phyloP scores from a whole-genome alignment of 2,113 vertebrate species.

The Coryphaenoides rupestris region DNA sequence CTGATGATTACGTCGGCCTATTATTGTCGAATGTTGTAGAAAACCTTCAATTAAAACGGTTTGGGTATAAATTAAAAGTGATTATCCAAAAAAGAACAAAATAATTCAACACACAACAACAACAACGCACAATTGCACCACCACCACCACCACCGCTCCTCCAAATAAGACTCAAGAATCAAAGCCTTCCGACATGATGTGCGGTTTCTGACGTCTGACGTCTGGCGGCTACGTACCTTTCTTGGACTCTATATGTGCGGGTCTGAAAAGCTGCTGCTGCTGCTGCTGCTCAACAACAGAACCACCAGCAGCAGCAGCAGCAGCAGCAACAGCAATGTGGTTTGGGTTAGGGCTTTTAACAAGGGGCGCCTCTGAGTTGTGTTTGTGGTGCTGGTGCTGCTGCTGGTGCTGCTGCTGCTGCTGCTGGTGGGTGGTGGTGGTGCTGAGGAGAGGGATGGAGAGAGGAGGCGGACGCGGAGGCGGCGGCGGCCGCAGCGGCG shows the following conservation, averaged over 20 bases:
- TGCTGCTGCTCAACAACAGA: no score
- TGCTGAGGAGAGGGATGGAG: no score
- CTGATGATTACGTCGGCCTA: no score
- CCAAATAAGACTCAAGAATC: no score
- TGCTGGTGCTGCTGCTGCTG: slow-evolving; percentile 34
- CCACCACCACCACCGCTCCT: no score
- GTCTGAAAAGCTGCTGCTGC: slow-evolving; percentile 83
- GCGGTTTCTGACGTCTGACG: background rate
- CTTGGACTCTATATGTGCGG: slow-evolving; percentile 85
- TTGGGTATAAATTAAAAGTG: background rate
- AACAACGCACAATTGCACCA: slow-evolving; percentile 16
- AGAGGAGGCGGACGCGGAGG: slow-evolving; percentile 47
- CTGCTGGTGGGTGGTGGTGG: background rate
- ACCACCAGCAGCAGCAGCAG: no score
- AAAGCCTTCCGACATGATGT: slow-evolving; percentile 9
- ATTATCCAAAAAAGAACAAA: slow-evolving; percentile 13
- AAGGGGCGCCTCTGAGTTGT: slow-evolving; percentile 79
- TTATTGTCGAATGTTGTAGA: slow-evolving; percentile 2
- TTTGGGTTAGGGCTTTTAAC: slow-evolving; percentile 82
- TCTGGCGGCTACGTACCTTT: slow-evolving; percentile 86
- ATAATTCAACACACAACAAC: no score
- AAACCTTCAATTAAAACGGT: background rate
- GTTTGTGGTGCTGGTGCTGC: slow-evolving; percentile 78
- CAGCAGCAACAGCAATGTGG: slow-evolving; percentile 69
- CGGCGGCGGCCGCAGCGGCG: slow-evolving; percentile 52